Evolutionary conservation across 2,113 vertebrate genomes (phyloP).

Genomic region (Anolis sagrei): DNA sequence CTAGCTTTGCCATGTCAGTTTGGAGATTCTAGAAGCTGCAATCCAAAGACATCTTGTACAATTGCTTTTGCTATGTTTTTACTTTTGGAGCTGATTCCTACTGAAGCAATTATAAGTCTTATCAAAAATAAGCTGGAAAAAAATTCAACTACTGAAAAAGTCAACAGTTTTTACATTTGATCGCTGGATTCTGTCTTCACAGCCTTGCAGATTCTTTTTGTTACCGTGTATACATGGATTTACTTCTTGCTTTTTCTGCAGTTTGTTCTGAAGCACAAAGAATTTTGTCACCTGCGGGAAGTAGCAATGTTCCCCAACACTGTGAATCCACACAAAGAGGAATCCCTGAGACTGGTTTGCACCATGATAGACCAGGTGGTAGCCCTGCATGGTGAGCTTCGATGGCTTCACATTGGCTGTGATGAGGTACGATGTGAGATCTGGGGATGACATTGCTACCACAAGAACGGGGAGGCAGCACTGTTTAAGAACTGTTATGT

Average conservation of each 20-base stretch:
- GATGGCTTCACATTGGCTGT: slow-evolving; percentile 89
- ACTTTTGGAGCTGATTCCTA: too few species aligned
- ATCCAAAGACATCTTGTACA: too few species aligned
- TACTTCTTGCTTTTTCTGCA: slow-evolving; percentile 57
- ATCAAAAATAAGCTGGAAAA: neutral
- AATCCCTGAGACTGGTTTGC: slow-evolving; percentile 78
- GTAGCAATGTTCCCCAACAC: slow-evolving; percentile 85
- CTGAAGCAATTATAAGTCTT: too few species aligned
- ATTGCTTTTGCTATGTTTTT: too few species aligned
- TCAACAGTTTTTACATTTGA: neutral
- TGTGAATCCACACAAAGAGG: slow-evolving; percentile 87
- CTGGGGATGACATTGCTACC: neutral
- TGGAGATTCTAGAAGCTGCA: too few species aligned
- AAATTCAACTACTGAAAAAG: neutral
- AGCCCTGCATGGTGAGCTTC: slow-evolving; percentile 79
- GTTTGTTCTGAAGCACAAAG: slow-evolving; percentile 92
- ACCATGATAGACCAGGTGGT: slow-evolving; percentile 92
- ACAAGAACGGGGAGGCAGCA: neutral
- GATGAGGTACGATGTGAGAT: slow-evolving; percentile 84
- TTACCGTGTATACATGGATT: neutral
- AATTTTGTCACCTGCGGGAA: slow-evolving; percentile 86
- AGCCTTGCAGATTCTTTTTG: neutral
- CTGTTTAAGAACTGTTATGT: neutral
- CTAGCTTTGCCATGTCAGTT: too few species aligned
- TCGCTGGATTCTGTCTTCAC: neutral